These are phyloP conservation scores for Tupaia tana DNA, from an alignment of 2,113 vertebrate genomes.

Conservation along the genomic window DNA sequence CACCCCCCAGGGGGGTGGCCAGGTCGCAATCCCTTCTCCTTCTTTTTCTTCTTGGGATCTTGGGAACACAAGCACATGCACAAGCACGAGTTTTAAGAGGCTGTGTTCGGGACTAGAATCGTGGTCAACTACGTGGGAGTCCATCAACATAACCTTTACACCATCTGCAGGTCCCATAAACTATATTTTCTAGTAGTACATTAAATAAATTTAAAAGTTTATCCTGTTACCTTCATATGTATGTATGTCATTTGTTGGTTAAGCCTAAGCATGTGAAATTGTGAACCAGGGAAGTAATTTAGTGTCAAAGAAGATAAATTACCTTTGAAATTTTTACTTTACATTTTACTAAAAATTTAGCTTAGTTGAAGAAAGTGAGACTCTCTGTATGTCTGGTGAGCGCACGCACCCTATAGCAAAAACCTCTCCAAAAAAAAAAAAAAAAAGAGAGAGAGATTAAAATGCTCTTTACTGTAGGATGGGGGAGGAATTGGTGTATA, in stretches of 20 bases:
- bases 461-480: neutral
- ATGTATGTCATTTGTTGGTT: neutral
- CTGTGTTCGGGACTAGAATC: no score
- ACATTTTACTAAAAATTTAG: neutral
- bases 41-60: no score
- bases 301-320: neutral
- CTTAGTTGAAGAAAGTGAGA: constrained; percentile 1
- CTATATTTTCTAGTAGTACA: neutral
- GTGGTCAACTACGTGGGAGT: no score
- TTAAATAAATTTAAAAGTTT: neutral
- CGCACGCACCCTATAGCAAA: no score
- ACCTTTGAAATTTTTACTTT: neutral
- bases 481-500: fast-evolving
- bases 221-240: neutral
- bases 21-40: no score
- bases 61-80: no score
- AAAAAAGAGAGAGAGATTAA: constrained; percentile 2
- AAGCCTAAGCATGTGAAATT: constrained; percentile 16
- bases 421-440: no score
- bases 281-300: neutral
- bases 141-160: no score
- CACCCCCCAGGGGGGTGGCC: no score
- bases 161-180: neutral
- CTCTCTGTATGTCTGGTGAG: no score
- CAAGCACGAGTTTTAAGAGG: no score